Conservation (phyloP, 2,888 invertebrate species). For the Conomelus anceps region DNA sequence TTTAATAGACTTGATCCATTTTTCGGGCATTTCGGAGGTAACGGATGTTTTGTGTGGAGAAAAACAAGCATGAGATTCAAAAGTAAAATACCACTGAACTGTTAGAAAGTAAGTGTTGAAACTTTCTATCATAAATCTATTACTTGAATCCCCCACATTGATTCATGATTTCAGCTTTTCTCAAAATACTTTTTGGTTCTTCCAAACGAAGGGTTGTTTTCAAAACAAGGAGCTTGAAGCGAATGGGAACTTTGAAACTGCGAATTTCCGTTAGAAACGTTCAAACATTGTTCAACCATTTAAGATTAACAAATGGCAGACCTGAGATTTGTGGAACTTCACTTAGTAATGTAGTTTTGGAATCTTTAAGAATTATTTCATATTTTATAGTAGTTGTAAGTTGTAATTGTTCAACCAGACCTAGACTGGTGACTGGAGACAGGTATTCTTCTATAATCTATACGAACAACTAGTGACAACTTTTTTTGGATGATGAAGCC, state of each 20-base stretch:
- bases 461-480: too few species aligned
- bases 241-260: neutral
- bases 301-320: too few species aligned
- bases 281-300: neutral
- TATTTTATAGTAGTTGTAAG: too few species aligned
- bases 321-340: too few species aligned
- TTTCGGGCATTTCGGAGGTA: neutral
- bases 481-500: too few species aligned
- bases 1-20: neutral
- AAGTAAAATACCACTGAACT: neutral
- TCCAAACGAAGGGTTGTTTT: neutral
- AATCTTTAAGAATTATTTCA: too few species aligned
- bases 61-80: neutral
- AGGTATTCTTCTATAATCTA: too few species aligned
- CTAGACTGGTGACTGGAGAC: too few species aligned
- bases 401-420: too few species aligned
- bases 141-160: neutral
- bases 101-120: neutral
- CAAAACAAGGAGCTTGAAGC: neutral
- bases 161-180: neutral
- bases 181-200: neutral
- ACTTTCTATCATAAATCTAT: neutral
- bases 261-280: too few species aligned
- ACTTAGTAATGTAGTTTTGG: too few species aligned
- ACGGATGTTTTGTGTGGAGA: neutral